A percentile compares a stretch with the other conserved stretches of the same genome.
Conservation (phyloP, 2,797 vertebrate species). For the Danio choprae region DNA sequence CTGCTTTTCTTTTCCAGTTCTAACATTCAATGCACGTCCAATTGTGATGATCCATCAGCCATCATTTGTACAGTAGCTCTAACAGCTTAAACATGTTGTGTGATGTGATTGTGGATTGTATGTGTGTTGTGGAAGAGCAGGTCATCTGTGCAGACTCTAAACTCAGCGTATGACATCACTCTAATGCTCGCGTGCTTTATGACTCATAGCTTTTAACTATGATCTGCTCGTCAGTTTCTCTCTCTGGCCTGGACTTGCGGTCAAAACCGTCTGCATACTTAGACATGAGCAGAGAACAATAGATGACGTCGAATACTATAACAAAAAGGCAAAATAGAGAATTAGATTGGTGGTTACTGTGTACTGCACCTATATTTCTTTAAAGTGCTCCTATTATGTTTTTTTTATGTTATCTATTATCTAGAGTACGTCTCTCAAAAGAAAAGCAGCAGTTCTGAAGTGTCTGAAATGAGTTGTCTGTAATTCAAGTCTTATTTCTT, state of each 20-base stretch:
- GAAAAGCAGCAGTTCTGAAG: too few relatives aligned
- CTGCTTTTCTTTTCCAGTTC: background rate
- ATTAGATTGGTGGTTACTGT: background rate
- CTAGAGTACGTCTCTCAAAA: too few relatives aligned
- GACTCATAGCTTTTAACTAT: slow-evolving; percentile 49
- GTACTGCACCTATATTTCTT: background rate
- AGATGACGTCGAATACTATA: background rate
- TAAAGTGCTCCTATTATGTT: background rate
- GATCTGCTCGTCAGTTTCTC: background rate
- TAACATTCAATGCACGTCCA: background rate
- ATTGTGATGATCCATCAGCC: background rate
- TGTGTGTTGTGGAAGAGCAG: slow-evolving; percentile 18
- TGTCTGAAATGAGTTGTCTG: too few relatives aligned
- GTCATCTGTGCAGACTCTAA: slow-evolving; percentile 39
- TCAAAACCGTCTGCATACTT: background rate
- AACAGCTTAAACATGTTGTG: background rate
- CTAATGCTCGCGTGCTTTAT: slow-evolving; percentile 33
- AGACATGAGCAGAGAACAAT: slow-evolving; percentile 19
- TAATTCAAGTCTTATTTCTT: too few relatives aligned
- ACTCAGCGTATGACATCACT: slow-evolving; percentile 54
- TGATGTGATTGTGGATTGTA: background rate
- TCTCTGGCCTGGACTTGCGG: background rate
- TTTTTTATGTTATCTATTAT: too few relatives aligned
- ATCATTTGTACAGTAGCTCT: background rate
- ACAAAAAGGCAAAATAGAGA: background rate